These are phyloP conservation scores for Cyrtodaria siliqua DNA, from an alignment of 2,888 invertebrate species.

Conservation along the genomic window DNA sequence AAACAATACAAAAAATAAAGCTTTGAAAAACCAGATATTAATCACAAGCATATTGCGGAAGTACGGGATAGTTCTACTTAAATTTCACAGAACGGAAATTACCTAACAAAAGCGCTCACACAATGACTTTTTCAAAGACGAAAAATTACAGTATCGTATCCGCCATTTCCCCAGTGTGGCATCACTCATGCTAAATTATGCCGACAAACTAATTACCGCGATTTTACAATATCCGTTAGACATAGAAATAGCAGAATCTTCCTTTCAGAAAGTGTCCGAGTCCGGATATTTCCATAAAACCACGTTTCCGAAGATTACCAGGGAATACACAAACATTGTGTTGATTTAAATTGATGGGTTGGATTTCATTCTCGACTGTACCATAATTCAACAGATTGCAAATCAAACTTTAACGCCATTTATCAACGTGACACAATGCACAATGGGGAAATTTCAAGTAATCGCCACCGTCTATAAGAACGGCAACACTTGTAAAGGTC, in stretches of 20 bases:
- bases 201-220: slow-evolving; percentile 47
- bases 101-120: slow-evolving; percentile 34
- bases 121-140: slow-evolving; percentile 20
- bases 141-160: slow-evolving; percentile 11
- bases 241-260: slow-evolving; percentile 15
- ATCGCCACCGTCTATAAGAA: slow-evolving; percentile 13
- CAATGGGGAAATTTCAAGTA: slow-evolving; percentile 56
- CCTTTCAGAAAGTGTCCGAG: slow-evolving; percentile 29
- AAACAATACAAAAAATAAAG: background rate
- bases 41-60: slow-evolving; percentile 3
- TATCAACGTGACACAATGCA: slow-evolving; percentile 41
- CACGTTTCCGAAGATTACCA: slow-evolving; percentile 28
- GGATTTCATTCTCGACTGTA: background rate
- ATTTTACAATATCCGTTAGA: slow-evolving; percentile 27
- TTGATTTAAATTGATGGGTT: slow-evolving; percentile 19
- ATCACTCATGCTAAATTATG: slow-evolving; percentile 38
- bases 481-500: background rate
- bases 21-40: too few species aligned
- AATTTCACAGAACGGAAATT: slow-evolving; percentile 48
- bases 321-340: slow-evolving; percentile 22
- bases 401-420: slow-evolving; percentile 44
- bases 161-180: slow-evolving; percentile 38
- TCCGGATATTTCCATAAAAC: slow-evolving; percentile 31
- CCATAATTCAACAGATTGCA: slow-evolving; percentile 42
- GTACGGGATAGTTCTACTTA: slow-evolving; percentile 11